These are phyloP conservation scores for Drosophila sordidula DNA, from an alignment of 2,888 invertebrate genomes.

Conservation along the genomic window DNA sequence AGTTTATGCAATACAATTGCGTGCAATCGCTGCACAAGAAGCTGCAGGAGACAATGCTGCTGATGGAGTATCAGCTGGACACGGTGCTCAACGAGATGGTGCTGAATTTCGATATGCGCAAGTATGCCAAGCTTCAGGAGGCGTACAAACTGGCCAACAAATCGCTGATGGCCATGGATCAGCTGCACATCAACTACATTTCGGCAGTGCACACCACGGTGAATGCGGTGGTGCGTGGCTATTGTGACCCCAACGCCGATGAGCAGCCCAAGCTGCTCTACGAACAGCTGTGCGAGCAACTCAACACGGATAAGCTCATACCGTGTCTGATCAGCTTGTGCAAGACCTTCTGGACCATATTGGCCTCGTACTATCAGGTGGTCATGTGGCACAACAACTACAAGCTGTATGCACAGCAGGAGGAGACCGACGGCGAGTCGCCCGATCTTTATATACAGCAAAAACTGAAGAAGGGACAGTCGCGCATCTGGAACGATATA, in stretches of 20 bases:
- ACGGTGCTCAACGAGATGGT: conserved; percentile 90
- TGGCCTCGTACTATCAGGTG: conserved; percentile 90
- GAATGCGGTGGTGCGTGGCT: conserved; percentile 86
- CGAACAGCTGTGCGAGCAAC: conserved; percentile 90
- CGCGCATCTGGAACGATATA: conserved; percentile 96
- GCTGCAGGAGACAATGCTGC: conserved; percentile 94
- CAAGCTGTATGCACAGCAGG: conserved; percentile 78
- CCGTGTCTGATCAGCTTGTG: conserved; percentile 94
- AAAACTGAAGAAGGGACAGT: conserved; percentile 94
- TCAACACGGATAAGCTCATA: conserved; percentile 83
- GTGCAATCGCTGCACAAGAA: conserved; percentile 94
- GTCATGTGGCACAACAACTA: conserved; percentile 85
- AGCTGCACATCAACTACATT: conserved; percentile 97
- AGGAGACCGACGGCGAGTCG: conserved; percentile 85
- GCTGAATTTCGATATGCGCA: conserved; percentile 90
- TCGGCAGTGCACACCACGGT: conserved; percentile 95
- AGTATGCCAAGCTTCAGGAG: conserved; percentile 93
- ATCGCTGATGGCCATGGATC: conserved; percentile 96
- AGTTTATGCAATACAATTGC: conserved; percentile 95
- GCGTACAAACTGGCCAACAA: conserved; percentile 96
- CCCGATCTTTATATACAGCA: conserved; percentile 93
- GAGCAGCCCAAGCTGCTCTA: conserved; percentile 90
- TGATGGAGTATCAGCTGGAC: conserved; percentile 96
- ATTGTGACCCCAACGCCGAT: conserved; percentile 84
- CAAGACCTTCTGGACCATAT: conserved; percentile 93